phyloP scores from a whole-genome alignment of 2,888 invertebrate species.

The Deilephila elpenor region DNA sequence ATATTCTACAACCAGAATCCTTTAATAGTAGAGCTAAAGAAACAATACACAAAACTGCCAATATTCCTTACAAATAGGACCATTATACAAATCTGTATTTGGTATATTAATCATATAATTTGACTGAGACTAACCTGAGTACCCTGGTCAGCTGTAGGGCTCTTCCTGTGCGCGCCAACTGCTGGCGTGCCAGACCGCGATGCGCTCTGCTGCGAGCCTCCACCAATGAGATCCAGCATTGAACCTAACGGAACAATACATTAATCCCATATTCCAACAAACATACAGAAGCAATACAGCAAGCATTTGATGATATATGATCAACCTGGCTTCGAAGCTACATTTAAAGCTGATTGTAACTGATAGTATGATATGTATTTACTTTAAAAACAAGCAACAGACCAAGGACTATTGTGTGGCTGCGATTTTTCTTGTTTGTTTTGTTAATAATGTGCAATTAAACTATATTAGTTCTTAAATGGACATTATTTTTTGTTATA shows the following conservation, averaged over 20 bases:
- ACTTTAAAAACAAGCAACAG: slow-evolving; percentile 67
- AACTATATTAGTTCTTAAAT: not conserved
- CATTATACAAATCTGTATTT: slow-evolving; percentile 32
- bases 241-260: slow-evolving; percentile 60
- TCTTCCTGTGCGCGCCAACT: slow-evolving; percentile 89
- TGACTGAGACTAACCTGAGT: slow-evolving; percentile 85
- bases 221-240: slow-evolving; percentile 89
- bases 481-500: not conserved
- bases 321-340: not conserved
- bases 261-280: not conserved
- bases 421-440: slow-evolving; percentile 67
- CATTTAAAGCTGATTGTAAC: not conserved
- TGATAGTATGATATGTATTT: slow-evolving; percentile 25
- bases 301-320: not conserved
- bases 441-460: not conserved
- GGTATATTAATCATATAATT: not conserved
- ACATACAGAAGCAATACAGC: not conserved
- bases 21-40: too few relatives aligned
- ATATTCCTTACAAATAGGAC: too few relatives aligned
- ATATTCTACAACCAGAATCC: too few relatives aligned
- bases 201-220: slow-evolving; percentile 80
- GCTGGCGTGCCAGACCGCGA: slow-evolving; percentile 94
- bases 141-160: slow-evolving; percentile 94
- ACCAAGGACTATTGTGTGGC: slow-evolving; percentile 76
- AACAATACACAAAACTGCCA: too few relatives aligned